Conservation (phyloP, 2,113 vertebrate genomes). For the Corapipo altera region DNA sequence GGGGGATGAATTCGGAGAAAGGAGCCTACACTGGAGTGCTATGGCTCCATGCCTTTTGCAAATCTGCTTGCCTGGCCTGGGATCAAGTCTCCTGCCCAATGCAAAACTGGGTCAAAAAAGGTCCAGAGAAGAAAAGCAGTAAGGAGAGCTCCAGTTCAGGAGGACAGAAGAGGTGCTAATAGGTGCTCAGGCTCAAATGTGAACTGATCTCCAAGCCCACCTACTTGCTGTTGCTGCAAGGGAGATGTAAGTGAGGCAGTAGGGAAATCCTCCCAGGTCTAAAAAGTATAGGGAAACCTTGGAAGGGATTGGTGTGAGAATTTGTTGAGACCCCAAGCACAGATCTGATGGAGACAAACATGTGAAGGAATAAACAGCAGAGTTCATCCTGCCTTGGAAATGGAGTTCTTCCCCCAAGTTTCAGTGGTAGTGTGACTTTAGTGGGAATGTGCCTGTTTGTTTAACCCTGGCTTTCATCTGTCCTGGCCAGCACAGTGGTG, state of each 20-base stretch:
- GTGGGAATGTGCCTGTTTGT: background rate
- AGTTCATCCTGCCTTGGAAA: background rate
- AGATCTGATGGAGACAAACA: background rate
- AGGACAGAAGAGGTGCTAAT: background rate
- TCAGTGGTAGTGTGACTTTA: rapidly evolving
- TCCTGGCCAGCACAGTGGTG: background rate
- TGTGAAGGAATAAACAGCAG: background rate
- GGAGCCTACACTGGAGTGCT: rapidly evolving
- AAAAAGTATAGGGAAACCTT: background rate
- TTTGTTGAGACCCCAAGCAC: background rate
- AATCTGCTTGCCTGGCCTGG: background rate
- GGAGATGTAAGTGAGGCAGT: background rate
- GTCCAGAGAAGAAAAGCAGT: background rate
- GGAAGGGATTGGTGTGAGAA: background rate
- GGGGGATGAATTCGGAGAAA: background rate
- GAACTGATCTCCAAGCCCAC: background rate
- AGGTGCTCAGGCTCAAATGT: background rate
- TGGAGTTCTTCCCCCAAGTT: background rate
- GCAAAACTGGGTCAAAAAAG: background rate
- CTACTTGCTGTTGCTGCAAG: background rate
- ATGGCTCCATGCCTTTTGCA: background rate
- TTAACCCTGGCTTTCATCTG: background rate
- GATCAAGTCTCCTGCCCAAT: background rate
- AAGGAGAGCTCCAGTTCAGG: background rate
- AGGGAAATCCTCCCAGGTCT: background rate